Percentiles rank a stretch among this genome's conserved stretches.
These are phyloP conservation scores for Cecropterus lyciades DNA, from an alignment of 1,140 invertebrate genomes.

Conservation along the genomic window DNA sequence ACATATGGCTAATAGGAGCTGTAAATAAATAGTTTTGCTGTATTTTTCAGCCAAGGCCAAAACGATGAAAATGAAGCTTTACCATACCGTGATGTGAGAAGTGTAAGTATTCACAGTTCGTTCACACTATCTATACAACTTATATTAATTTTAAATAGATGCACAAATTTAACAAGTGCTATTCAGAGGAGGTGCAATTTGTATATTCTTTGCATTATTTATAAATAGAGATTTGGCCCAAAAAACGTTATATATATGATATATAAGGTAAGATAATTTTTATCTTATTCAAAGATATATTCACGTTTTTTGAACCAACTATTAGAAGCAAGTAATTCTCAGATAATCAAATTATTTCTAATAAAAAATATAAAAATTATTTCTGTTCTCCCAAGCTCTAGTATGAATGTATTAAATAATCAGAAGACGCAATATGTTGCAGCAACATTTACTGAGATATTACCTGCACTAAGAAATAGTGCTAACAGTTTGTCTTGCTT, in stretches of 20 bases:
- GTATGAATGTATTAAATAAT: too few species aligned
- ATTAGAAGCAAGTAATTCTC: constrained; percentile 24
- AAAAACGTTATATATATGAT: constrained; percentile 2
- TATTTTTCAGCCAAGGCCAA: constrained; percentile 90
- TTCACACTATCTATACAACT: constrained; percentile 4
- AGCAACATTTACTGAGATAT: constrained; percentile 18
- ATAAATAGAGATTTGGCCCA: constrained; percentile 17
- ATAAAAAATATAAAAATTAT: too few species aligned
- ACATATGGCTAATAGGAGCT: too few species aligned
- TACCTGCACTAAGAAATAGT: constrained; percentile 34
- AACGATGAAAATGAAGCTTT: constrained; percentile 95
- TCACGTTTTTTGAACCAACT: constrained; percentile 19
- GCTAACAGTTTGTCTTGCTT: constrained; percentile 42
- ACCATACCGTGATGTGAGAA: constrained; percentile 89
- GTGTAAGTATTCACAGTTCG: constrained; percentile 88
- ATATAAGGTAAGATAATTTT: too few species aligned
- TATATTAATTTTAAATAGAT: constrained; percentile 9
- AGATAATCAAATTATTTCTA: too few species aligned
- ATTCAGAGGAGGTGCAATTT: constrained; percentile 36
- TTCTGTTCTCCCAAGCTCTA: too few species aligned
- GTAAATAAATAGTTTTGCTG: constrained; percentile 25
- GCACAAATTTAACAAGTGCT: constrained; percentile 15
- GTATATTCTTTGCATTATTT: constrained; percentile 23
- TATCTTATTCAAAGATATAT: neutral
- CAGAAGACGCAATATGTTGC: neutral